Conservation (phyloP, 2,113 vertebrate genomes). For the Nannobrachium achirus region DNA sequence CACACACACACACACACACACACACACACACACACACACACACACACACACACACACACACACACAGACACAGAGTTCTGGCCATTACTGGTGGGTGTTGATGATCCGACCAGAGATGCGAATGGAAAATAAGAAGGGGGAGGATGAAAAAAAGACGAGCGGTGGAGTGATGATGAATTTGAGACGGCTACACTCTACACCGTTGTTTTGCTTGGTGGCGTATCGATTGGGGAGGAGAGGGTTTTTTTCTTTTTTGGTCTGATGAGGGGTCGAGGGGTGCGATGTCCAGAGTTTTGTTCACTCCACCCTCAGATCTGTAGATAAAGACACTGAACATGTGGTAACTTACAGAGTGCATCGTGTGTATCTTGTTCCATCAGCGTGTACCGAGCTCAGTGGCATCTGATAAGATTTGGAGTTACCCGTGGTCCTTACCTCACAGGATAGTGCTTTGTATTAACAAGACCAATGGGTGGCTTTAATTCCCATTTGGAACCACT, state of each 20-base stretch:
- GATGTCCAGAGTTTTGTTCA: constrained; percentile 27
- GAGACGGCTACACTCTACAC: constrained; percentile 70
- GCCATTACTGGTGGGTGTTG: constrained; percentile 62
- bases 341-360: constrained; percentile 27
- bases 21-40: constrained; percentile 32
- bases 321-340: constrained; percentile 55
- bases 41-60: constrained; percentile 27
- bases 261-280: constrained; percentile 19
- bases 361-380: constrained; percentile 62
- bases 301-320: constrained; percentile 54
- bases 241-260: constrained; percentile 37
- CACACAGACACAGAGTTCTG: constrained; percentile 26
- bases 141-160: constrained; percentile 32
- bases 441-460: no score
- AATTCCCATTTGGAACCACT: no score
- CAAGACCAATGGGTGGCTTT: no score
- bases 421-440: no score
- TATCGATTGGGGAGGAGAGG: constrained; percentile 63
- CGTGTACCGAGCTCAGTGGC: constrained; percentile 23
- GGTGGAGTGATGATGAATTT: constrained; percentile 54
- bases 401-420: neutral
- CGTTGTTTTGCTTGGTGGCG: constrained; percentile 59
- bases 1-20: constrained; percentile 14
- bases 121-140: constrained; percentile 59
- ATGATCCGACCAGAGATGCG: constrained; percentile 59